These are phyloP conservation scores for Papilio polyxenes DNA, from an alignment of 1,140 invertebrate species.

Conservation along the genomic window DNA sequence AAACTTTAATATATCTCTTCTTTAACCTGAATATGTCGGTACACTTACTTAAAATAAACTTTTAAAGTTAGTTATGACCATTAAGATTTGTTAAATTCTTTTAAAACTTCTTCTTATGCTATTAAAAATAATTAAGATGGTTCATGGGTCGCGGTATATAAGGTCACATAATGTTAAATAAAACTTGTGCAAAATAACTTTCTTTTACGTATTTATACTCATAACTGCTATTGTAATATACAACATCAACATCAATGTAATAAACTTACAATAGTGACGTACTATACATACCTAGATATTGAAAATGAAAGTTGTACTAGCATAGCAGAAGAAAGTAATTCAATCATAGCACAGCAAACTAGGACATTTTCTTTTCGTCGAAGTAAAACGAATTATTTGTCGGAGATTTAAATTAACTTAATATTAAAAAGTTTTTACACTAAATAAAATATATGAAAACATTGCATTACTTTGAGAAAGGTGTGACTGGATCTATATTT, in stretches of 20 bases:
- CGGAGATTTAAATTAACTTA: neutral
- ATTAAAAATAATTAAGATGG: too few relatives aligned
- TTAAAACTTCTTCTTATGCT: too few relatives aligned
- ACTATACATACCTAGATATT: neutral
- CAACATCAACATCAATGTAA: neutral
- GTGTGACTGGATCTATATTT: neutral
- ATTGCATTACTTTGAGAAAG: neutral
- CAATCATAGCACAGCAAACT: neutral
- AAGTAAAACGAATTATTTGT: neutral
- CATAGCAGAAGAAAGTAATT: conserved; percentile 2
- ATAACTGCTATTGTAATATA: neutral
- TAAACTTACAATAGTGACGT: neutral
- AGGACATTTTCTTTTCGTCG: conserved; percentile 8
- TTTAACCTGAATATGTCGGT: too few relatives aligned
- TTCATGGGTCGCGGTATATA: too few relatives aligned
- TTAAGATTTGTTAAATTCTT: too few relatives aligned
- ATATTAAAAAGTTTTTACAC: neutral
- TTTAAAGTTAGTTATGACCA: too few relatives aligned
- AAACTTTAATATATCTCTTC: too few relatives aligned
- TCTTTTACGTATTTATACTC: too few relatives aligned
- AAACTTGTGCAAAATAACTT: too few relatives aligned
- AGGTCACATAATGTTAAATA: too few relatives aligned
- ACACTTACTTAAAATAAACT: too few relatives aligned
- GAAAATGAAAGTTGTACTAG: conserved; percentile 5
- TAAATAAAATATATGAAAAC: neutral